These are phyloP conservation scores for Teinopalpus imperialis DNA, from an alignment of 2,888 invertebrate species.

Conservation along the genomic window DNA sequence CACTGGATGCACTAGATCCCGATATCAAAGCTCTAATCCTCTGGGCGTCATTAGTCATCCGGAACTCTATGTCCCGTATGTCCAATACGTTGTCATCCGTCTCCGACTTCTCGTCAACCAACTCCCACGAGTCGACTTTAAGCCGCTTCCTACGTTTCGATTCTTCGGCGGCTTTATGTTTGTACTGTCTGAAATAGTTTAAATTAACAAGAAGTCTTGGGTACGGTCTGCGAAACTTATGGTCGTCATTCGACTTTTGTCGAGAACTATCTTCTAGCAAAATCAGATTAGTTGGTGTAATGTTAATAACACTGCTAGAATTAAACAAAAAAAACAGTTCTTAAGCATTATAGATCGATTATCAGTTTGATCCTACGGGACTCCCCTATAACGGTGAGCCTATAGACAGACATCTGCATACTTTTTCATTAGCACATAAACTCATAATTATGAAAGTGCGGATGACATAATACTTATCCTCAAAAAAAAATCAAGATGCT, in stretches of 20 bases:
- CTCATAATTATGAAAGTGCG: no score
- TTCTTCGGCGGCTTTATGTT: conserved; percentile 83
- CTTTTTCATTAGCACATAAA: no score
- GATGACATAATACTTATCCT: no score
- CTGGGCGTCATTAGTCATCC: conserved; percentile 88
- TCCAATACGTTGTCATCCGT: conserved; percentile 83
- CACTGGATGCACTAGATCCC: conserved; percentile 62
- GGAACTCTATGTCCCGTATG: conserved; percentile 93
- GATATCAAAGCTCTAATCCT: conserved; percentile 84
- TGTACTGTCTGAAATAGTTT: conserved; percentile 79
- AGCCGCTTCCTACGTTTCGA: conserved; percentile 88
- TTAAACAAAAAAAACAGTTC: no score
- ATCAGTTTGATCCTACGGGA: no score
- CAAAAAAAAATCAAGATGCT: no score
- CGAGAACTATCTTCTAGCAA: not conserved
- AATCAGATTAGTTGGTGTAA: not conserved
- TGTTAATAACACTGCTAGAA: not conserved
- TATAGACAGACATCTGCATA: no score
- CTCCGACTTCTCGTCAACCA: conserved; percentile 83
- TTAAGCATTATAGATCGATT: no score
- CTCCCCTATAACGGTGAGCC: no score
- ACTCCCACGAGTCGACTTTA: conserved; percentile 86
- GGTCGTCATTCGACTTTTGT: not conserved
- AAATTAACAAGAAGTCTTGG: no score
- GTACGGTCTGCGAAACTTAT: no score